A percentile compares a stretch with the other conserved stretches of the same genome.
phyloP scores from a whole-genome alignment of 1,140 invertebrate species.

The Halictus rubicundus region DNA sequence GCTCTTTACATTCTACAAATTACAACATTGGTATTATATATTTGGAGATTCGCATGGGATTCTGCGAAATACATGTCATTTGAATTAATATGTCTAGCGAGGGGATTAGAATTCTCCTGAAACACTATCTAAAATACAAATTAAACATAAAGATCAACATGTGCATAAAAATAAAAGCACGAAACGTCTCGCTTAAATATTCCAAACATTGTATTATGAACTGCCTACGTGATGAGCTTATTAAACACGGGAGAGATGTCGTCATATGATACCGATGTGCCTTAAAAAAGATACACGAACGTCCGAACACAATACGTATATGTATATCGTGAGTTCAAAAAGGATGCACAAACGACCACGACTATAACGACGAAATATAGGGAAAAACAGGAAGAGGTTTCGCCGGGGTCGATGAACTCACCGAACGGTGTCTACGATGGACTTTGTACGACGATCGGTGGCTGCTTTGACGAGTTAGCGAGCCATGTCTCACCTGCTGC shows the following conservation, averaged over 20 bases:
- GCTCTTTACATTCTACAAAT: not conserved
- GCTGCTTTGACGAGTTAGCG: conserved; percentile 85
- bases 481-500: conserved; percentile 86
- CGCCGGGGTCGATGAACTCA: conserved; percentile 81
- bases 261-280: conserved; percentile 22
- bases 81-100: not conserved
- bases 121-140: conserved; percentile 8
- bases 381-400: conserved; percentile 52
- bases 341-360: conserved; percentile 50
- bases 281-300: conserved; percentile 44
- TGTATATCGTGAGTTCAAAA: conserved; percentile 42
- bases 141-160: conserved; percentile 7
- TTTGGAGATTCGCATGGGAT: not conserved
- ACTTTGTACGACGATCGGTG: conserved; percentile 84
- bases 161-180: conserved; percentile 4
- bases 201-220: not conserved
- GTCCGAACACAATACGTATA: conserved; percentile 45
- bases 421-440: conserved; percentile 87
- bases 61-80: not conserved
- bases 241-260: conserved; percentile 27
- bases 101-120: not conserved
- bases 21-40: not conserved
- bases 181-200: not conserved
- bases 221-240: conserved; percentile 12
- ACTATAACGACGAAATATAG: conserved; percentile 49